A percentile compares a stretch with the other conserved stretches of the same genome.
Conservation (phyloP, 2,888 invertebrate genomes). For the Brenthis daphne region DNA sequence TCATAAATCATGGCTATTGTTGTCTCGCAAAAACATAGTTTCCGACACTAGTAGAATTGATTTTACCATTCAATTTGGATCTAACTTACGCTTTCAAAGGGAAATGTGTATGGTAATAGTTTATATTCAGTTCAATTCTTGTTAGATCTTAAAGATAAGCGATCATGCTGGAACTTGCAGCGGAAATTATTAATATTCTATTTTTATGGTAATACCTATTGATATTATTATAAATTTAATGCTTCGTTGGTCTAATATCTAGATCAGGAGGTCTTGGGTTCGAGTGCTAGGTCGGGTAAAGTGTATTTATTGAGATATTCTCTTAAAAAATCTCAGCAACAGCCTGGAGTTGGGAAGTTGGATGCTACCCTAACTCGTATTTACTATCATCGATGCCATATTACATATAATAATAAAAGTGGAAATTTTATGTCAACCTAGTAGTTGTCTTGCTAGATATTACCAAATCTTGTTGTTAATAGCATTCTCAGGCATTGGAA, state of each 20-base stretch:
- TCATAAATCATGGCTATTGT: slow-evolving; percentile 32
- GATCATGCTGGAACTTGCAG: neutral
- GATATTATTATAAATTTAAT: too few species aligned
- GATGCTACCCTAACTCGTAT: too few species aligned
- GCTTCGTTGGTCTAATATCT: too few species aligned
- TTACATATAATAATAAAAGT: neutral
- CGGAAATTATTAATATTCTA: too few species aligned
- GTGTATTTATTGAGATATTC: too few species aligned
- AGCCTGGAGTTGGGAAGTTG: too few species aligned
- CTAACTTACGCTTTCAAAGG: slow-evolving; percentile 16
- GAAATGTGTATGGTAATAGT: slow-evolving; percentile 7
- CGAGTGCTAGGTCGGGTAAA: too few species aligned
- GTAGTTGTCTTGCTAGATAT: slow-evolving; percentile 3
- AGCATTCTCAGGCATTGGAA: slow-evolving; percentile 20
- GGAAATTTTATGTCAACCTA: neutral
- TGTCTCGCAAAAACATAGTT: slow-evolving; percentile 32
- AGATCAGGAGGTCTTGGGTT: too few species aligned
- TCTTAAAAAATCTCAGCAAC: too few species aligned
- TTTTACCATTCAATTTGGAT: slow-evolving; percentile 31
- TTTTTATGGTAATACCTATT: too few species aligned
- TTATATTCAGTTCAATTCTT: slow-evolving; percentile 3
- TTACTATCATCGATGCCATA: too few species aligned
- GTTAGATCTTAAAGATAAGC: neutral
- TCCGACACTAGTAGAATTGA: slow-evolving; percentile 31
- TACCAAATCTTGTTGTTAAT: slow-evolving; percentile 9